A percentile compares a stretch with the other conserved stretches of the same genome.
Conservation (phyloP, 1,140 invertebrate species). For the Aphelenchoides besseyi region DNA sequence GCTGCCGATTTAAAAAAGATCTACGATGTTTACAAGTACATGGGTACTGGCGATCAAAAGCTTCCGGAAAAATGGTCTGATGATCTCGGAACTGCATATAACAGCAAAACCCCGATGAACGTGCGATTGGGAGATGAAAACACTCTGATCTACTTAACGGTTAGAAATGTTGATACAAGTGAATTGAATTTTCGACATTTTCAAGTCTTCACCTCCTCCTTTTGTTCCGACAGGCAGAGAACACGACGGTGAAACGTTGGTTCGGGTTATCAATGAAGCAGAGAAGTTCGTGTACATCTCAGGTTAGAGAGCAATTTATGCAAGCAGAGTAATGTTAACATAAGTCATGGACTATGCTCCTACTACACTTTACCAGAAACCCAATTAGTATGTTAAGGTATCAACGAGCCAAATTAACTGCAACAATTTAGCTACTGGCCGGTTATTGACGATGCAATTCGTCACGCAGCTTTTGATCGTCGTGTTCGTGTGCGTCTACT, state of each 20-base stretch:
- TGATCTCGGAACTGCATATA: conserved; percentile 72
- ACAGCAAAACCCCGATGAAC: conserved; percentile 72
- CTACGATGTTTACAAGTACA: conserved; percentile 83
- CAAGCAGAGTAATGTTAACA: too few species aligned
- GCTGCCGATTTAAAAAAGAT: conserved; percentile 81
- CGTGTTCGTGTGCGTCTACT: conserved; percentile 75
- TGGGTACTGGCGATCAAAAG: conserved; percentile 68
- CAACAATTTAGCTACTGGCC: conserved; percentile 77
- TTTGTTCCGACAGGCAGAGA: conserved; percentile 77
- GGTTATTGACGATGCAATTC: conserved; percentile 80
- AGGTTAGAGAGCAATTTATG: too few species aligned
- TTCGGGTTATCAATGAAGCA: conserved; percentile 76
- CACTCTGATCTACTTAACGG: conserved; percentile 70
- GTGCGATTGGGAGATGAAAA: conserved; percentile 68
- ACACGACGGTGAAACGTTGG: conserved; percentile 77
- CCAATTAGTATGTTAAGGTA: conserved; percentile 23
- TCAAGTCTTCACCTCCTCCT: conserved; percentile 82
- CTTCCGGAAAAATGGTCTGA: conserved; percentile 70
- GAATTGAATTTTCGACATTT: not conserved
- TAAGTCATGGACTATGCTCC: conserved; percentile 86
- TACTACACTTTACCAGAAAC: conserved; percentile 69
- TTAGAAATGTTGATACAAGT: not conserved
- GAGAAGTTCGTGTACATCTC: conserved; percentile 83
- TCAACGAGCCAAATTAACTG: conserved; percentile 11
- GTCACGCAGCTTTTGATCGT: conserved; percentile 74